phyloP scores from a whole-genome alignment of 2,113 vertebrate species.

The Corythoichthys intestinalis region DNA sequence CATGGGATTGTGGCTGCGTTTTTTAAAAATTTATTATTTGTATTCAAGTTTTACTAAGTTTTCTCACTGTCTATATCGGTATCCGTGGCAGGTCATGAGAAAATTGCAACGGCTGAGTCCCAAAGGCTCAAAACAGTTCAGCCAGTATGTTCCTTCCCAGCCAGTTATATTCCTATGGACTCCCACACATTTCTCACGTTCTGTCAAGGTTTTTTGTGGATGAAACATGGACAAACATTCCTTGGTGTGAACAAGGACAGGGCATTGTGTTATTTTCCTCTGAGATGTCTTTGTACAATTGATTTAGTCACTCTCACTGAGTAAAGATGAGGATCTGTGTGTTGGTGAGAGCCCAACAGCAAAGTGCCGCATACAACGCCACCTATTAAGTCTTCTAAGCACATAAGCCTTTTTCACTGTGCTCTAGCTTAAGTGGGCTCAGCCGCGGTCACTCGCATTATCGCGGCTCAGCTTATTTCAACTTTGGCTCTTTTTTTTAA shows the following conservation, averaged over 20 bases:
- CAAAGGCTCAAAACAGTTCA: background rate
- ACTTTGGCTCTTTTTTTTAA: slow-evolving; percentile 32
- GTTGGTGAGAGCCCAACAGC: slow-evolving; percentile 37
- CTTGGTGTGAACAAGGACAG: too few species aligned
- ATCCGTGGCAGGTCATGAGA: background rate
- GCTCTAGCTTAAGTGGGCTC: slow-evolving; percentile 59
- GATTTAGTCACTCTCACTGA: slow-evolving; percentile 45
- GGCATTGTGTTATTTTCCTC: too few species aligned
- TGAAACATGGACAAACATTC: background rate
- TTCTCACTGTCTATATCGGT: background rate
- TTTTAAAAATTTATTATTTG: too few species aligned
- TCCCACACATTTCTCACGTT: background rate
- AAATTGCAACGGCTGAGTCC: background rate
- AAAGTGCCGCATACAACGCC: slow-evolving; percentile 45
- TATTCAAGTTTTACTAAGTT: background rate
- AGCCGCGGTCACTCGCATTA: slow-evolving; percentile 41
- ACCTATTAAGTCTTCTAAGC: slow-evolving; percentile 68
- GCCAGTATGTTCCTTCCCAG: background rate
- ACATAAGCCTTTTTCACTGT: slow-evolving; percentile 60
- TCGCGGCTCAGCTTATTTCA: slow-evolving; percentile 46
- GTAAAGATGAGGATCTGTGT: slow-evolving; percentile 35
- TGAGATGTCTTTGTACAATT: slow-evolving; percentile 43
- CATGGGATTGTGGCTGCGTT: too few species aligned
- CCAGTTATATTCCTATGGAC: background rate
- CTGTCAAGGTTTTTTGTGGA: background rate